Conservation (phyloP, 2,113 vertebrate genomes). For the Lepus americanus region DNA sequence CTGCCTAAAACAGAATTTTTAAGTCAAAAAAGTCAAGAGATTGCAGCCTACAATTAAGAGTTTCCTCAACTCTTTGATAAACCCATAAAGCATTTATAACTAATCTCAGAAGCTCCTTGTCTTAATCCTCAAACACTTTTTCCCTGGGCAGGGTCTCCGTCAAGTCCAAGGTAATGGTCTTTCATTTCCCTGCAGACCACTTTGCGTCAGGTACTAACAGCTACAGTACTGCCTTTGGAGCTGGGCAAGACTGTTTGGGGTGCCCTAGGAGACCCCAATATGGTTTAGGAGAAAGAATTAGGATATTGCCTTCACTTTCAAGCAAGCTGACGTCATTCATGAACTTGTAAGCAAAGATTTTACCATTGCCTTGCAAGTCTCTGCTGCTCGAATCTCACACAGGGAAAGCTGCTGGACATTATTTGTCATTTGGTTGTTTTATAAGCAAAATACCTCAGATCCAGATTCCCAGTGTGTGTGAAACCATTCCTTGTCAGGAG, state of each 20-base stretch:
- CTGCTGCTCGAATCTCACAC: constrained; percentile 24
- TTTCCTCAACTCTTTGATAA: background rate
- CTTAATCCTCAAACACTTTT: background rate
- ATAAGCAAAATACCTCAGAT: constrained; percentile 62
- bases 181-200: background rate
- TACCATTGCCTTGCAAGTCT: background rate
- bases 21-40: constrained; percentile 39
- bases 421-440: constrained; percentile 42
- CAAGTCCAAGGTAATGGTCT: background rate
- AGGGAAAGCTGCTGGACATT: background rate
- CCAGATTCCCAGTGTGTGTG: constrained; percentile 48
- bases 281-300: background rate
- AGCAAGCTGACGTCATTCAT: background rate
- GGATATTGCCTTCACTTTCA: background rate
- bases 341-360: background rate
- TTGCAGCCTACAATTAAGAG: constrained; percentile 38
- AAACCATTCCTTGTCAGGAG: constrained; percentile 39
- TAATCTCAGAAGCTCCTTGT: background rate
- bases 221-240: no score
- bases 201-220: no score
- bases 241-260: no score
- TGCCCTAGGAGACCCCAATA: background rate
- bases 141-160: no score
- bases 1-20: background rate
- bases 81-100: background rate